These are phyloP conservation scores for Cryptocephalus primarius DNA, from an alignment of 2,888 invertebrate genomes.

Conservation along the genomic window DNA sequence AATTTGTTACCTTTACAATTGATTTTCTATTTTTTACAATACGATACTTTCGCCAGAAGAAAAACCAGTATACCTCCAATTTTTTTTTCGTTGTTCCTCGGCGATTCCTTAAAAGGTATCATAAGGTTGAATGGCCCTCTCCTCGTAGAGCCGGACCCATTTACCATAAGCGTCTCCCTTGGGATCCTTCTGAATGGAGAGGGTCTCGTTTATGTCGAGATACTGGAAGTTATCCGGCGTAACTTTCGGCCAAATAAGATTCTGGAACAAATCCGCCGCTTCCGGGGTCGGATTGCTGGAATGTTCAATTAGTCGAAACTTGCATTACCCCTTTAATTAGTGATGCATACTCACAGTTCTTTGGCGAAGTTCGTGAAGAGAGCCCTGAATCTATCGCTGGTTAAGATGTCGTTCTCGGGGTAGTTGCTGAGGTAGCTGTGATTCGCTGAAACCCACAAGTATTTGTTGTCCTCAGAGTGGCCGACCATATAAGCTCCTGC, in stretches of 20 bases:
- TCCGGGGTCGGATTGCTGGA: conserved; percentile 27
- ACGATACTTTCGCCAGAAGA: no score
- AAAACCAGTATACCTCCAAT: no score
- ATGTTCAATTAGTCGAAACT: not conserved
- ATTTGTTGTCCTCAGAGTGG: conserved; percentile 15
- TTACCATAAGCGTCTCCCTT: conserved; percentile 3
- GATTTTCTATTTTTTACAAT: no score
- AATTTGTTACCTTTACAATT: no score
- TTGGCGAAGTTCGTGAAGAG: conserved; percentile 51
- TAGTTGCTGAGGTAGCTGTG: conserved; percentile 10
- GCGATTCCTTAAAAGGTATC: conserved; percentile 2
- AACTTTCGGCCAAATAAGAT: conserved; percentile 11
- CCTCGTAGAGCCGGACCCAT: conserved; percentile 9
- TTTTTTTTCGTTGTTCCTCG: no score
- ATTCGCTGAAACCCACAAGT: conserved; percentile 12
- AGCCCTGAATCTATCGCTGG: conserved; percentile 5
- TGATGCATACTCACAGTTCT: conserved; percentile 32
- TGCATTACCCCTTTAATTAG: no score
- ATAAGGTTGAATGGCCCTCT: conserved; percentile 4
- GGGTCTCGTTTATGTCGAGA: conserved; percentile 9
- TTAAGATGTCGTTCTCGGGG: conserved; percentile 6
- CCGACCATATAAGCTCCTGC: conserved; percentile 23
- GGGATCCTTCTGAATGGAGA: conserved; percentile 7
- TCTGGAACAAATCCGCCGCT: conserved; percentile 4
- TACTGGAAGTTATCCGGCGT: conserved; percentile 6